Base-by-base conservation (phyloP, 2,113 vertebrate genomes). In the Pelodiscus sinensis region DNA sequence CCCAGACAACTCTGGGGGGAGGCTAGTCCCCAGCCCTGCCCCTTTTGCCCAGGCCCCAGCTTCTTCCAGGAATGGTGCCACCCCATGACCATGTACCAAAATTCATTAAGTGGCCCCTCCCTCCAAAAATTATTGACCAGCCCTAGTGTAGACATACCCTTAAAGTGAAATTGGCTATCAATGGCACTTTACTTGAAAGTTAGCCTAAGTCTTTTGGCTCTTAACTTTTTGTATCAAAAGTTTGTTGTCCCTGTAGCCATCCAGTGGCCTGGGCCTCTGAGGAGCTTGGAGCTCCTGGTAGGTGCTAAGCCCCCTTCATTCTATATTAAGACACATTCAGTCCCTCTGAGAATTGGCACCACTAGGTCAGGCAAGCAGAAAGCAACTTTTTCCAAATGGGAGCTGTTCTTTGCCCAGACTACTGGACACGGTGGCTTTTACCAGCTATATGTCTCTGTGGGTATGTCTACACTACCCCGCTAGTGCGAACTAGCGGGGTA, bases 401-500 rank as follows among this genome's bases (percentile, higher is more conserved):
- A 92, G 79, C 54, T 86, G 65, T 93, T 88, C 44, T 62, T 92
- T 68, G 85, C 89, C 84, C 56, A 92, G 90, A 89, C 68, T 90
- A 50, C 44, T 87, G 44, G 12, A 94, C 60, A 19, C 5, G 2
- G 51, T 56, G 54, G 18, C 52, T 88, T 85, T 91, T 92, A 89
- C 87, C 94, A 82, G 79, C 79, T 93, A 57, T 82, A 1, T 86
- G 88, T 87, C 68, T 60, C 54, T 92, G 78, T 84, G 85, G 85
- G 55, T 86, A n/a, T n/a, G n/a, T n/a, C n/a, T n/a, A n/a, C n/a
- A n/a, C n/a, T n/a, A n/a, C n/a, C n/a, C n/a, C n/a, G n/a, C n/a
- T n/a, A n/a, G n/a, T n/a, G n/a, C n/a, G n/a, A n/a, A n/a, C n/a
- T n/a, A n/a, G n/a, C n/a, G n/a, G n/a, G n/a, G n/a, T n/a, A n/a